A percentile compares a stretch with the other conserved stretches of the same genome.
Evolutionary conservation across 2,113 vertebrate genomes (phyloP).

Genomic region (Tetrao urogallus): DNA sequence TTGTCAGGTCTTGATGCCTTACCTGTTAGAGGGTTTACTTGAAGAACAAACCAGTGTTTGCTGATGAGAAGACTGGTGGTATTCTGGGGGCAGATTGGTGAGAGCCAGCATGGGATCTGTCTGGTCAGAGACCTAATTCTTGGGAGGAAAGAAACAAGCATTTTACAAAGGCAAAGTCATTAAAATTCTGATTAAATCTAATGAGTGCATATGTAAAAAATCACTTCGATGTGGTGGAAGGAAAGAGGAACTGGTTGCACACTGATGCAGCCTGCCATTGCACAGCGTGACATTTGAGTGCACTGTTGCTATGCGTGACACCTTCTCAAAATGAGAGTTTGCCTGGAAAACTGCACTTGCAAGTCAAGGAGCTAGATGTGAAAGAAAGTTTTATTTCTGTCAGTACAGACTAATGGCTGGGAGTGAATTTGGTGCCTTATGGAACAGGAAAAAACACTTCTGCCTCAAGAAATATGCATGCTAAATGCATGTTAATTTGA

Average conservation of each 20-base stretch:
- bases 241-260: background rate
- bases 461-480: background rate
- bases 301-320: accelerated
- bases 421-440: background rate
- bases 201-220: background rate
- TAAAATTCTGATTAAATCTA: background rate
- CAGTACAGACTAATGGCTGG: background rate
- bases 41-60: background rate
- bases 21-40: background rate
- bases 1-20: background rate
- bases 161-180: background rate
- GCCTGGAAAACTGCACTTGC: background rate
- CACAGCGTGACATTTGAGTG: background rate
- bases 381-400: background rate
- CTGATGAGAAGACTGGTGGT: background rate
- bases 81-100: accelerated
- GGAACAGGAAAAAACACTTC: background rate
- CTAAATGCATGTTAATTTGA: background rate
- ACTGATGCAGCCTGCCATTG: background rate
- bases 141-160: background rate
- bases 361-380: accelerated
- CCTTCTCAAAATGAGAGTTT: background rate
- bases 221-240: background rate
- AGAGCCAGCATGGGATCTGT: background rate
- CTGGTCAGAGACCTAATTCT: too few species aligned